Evolutionary conservation across 2,113 vertebrate species (phyloP).

Genomic region (Arizona elegans): DNA sequence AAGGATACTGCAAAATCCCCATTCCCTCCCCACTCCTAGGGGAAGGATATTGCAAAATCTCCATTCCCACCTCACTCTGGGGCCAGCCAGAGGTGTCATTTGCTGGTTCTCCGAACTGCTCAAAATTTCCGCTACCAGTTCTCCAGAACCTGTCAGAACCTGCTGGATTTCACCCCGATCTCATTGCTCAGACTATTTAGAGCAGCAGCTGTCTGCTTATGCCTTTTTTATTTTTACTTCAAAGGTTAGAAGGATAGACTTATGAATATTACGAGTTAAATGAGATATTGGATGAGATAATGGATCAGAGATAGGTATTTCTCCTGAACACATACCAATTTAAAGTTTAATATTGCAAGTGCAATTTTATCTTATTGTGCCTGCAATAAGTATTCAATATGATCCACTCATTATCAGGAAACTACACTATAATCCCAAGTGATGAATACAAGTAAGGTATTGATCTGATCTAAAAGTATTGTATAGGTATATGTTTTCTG

Average conservation of each 20-base stretch:
- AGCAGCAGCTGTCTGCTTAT: background rate
- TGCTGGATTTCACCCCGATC: background rate
- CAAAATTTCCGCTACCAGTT: too few species aligned
- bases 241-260: background rate
- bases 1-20: too few species aligned
- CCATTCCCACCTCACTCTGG: too few species aligned
- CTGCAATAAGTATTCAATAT: constrained; percentile 47
- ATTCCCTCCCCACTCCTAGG: too few species aligned
- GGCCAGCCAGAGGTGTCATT: too few species aligned
- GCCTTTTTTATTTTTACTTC: background rate
- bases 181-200: background rate
- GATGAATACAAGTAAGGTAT: constrained; percentile 11
- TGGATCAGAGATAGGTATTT: background rate
- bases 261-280: constrained; percentile 1
- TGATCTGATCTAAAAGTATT: constrained; percentile 15
- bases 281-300: background rate
- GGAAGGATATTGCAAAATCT: too few species aligned
- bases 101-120: too few species aligned
- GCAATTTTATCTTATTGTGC: constrained; percentile 36
- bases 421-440: constrained; percentile 45
- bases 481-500: constrained; percentile 54
- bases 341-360: constrained; percentile 29
- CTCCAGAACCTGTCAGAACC: too few species aligned
- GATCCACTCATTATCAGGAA: constrained; percentile 49
- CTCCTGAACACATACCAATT: background rate